These are phyloP conservation scores for Lagorchestes hirsutus DNA, from an alignment of 2,797 vertebrate species.

Conservation along the genomic window DNA sequence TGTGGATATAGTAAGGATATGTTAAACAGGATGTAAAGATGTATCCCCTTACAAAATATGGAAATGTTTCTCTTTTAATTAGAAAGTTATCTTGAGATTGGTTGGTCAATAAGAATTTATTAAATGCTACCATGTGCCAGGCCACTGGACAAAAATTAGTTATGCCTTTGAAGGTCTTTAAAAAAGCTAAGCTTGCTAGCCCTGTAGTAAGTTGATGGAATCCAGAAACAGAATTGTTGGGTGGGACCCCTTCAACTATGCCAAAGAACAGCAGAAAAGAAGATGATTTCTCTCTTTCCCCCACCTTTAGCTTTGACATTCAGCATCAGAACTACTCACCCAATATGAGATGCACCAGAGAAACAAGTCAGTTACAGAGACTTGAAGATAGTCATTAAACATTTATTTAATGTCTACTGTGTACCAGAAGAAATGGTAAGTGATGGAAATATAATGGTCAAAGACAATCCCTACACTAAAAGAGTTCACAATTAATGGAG, in stretches of 20 bases:
- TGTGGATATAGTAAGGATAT: neutral
- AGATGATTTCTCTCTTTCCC: no score
- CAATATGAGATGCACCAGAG: neutral
- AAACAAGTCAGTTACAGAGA: neutral
- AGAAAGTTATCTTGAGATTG: neutral
- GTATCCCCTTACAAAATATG: neutral
- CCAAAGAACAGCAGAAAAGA: neutral
- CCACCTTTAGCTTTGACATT: no score
- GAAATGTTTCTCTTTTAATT: neutral
- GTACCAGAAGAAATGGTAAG: neutral
- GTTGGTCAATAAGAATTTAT: neutral
- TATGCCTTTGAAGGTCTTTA: neutral
- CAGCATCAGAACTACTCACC: neutral
- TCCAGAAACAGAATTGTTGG: neutral
- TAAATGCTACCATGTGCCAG: neutral
- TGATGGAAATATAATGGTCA: neutral
- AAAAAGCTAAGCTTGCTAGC: neutral
- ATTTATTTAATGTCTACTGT: neutral
- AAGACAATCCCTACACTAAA: neutral
- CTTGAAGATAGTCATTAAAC: neutral
- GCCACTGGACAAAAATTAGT: neutral
- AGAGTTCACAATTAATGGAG: neutral
- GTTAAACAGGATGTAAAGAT: neutral
- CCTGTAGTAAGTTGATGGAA: no score
- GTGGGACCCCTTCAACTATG: accelerated